These are phyloP conservation scores for Tamandua tetradactyla DNA, from an alignment of 2,797 vertebrate species.

Conservation along the genomic window DNA sequence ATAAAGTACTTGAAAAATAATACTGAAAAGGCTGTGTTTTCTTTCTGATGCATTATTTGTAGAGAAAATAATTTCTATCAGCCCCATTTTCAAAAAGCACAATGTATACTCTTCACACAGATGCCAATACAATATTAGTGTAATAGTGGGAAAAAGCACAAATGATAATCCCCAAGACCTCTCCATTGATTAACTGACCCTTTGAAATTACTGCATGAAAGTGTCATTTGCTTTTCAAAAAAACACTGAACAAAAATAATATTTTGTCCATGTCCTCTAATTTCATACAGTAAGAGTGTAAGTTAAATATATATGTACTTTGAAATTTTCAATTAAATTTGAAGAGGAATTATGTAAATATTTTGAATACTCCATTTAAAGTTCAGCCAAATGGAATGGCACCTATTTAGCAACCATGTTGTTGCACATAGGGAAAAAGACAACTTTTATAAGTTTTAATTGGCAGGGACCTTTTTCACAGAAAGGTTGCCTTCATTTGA, in stretches of 20 bases:
- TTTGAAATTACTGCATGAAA: slow-evolving; percentile 61
- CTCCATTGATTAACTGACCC: slow-evolving; percentile 54
- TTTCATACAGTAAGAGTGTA: slow-evolving; percentile 62
- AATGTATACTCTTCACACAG: slow-evolving; percentile 3
- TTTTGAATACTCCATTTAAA: slow-evolving; percentile 70
- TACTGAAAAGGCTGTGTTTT: slow-evolving; percentile 32
- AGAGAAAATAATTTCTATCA: slow-evolving; percentile 60
- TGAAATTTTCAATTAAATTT: slow-evolving; percentile 64
- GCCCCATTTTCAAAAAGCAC: slow-evolving; percentile 48
- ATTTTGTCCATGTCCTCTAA: slow-evolving; percentile 57
- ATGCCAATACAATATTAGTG: neutral
- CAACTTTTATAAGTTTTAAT: slow-evolving; percentile 68
- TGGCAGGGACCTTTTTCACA: slow-evolving; percentile 51
- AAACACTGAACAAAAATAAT: slow-evolving; percentile 36
- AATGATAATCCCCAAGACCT: neutral
- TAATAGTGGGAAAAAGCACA: slow-evolving; percentile 28
- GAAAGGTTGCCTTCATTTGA: slow-evolving; percentile 66
- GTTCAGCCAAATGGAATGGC: slow-evolving; percentile 51
- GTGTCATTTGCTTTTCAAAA: slow-evolving; percentile 16
- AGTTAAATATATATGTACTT: slow-evolving; percentile 63
- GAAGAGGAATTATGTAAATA: slow-evolving; percentile 63
- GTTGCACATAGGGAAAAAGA: slow-evolving; percentile 52
- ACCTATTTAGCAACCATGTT: slow-evolving; percentile 42
- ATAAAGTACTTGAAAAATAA: slow-evolving; percentile 58
- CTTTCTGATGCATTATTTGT: slow-evolving; percentile 55